A percentile compares a stretch with the other conserved stretches of the same genome.
Evolutionary conservation across 2,113 vertebrate genomes (phyloP).

Genomic region (Apodemus speciosus): DNA sequence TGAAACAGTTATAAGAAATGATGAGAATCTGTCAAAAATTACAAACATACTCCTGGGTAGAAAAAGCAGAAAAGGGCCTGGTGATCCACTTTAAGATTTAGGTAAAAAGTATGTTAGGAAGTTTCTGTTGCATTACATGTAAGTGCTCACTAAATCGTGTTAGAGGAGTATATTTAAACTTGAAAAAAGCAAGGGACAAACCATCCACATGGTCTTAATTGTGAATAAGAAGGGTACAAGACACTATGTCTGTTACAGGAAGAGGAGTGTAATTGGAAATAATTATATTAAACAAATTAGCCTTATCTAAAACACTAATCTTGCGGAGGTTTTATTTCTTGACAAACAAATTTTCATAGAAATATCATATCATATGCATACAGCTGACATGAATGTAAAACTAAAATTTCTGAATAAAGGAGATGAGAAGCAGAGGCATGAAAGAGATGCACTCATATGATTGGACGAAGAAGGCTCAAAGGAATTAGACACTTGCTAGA

Average conservation of each 20-base stretch:
- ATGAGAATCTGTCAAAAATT: not conserved
- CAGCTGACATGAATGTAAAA: not conserved
- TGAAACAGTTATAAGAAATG: not conserved
- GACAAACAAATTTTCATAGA: too few relatives aligned
- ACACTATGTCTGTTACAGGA: not conserved
- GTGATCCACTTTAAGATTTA: not conserved
- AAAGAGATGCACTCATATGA: accelerated
- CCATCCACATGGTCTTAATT: not conserved
- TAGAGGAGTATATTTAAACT: not conserved
- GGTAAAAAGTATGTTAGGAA: not conserved
- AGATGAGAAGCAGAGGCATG: too few relatives aligned
- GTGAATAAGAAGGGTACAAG: too few relatives aligned
- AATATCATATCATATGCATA: not conserved
- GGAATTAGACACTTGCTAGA: not conserved
- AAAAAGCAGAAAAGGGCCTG: not conserved
- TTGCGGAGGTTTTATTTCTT: not conserved
- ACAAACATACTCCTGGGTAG: too few relatives aligned
- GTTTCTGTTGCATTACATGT: not conserved
- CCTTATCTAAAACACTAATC: not conserved
- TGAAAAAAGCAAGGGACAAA: not conserved
- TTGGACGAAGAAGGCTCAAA: not conserved
- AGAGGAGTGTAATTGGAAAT: not conserved
- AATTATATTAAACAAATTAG: not conserved
- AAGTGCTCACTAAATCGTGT: not conserved
- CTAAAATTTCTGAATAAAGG: not conserved